phyloP scores from a whole-genome alignment of 2,113 vertebrate genomes.

The Xiphias gladius region DNA sequence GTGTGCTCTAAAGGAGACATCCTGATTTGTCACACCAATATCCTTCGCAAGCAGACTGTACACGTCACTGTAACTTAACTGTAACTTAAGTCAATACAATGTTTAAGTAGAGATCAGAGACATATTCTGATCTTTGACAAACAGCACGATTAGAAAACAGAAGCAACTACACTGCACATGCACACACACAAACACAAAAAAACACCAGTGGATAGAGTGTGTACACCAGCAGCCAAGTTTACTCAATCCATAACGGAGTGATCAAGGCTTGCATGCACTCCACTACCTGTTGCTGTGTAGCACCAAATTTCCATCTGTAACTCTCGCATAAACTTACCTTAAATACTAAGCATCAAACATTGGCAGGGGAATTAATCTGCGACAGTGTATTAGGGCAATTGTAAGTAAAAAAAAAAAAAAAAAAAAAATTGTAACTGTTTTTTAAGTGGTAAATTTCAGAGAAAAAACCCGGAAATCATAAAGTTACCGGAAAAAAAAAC shows the following conservation, averaged over 20 bases:
- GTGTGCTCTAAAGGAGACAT: neutral
- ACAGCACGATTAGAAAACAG: neutral
- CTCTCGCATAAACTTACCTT: conserved; percentile 7
- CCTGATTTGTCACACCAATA: neutral
- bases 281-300: conserved; percentile 13
- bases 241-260: neutral
- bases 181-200: neutral
- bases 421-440: too few species aligned
- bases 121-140: neutral
- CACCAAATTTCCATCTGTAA: conserved; percentile 14
- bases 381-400: too few species aligned
- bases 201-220: neutral
- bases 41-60: conserved; percentile 7
- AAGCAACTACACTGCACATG: neutral
- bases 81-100: neutral
- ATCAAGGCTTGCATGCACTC: neutral
- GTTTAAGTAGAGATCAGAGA: conserved; percentile 10
- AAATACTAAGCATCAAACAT: conserved; percentile 35
- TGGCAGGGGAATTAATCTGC: conserved; percentile 9
- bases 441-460: too few species aligned
- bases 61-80: conserved; percentile 6
- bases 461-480: too few species aligned
- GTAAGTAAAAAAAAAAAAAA: too few species aligned
- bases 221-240: neutral
- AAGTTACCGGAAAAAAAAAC: too few species aligned